Conservation (phyloP, 2,797 vertebrate genomes). For the Smutsia temminckii region DNA sequence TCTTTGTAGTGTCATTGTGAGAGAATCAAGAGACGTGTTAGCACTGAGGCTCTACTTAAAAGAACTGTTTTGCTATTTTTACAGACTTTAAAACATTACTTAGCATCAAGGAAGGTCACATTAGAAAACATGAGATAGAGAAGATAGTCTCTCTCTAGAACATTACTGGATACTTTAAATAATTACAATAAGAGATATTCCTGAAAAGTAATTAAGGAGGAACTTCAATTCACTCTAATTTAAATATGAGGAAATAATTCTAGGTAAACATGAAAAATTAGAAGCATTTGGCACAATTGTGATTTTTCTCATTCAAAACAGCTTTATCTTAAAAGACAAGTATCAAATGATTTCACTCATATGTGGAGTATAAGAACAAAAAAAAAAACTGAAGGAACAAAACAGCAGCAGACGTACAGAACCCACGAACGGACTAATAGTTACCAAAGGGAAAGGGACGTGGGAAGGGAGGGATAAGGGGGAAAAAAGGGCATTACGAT, state of each 20-base stretch:
- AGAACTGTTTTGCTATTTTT: constrained; percentile 4
- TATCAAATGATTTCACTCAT: too few relatives aligned
- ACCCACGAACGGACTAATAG: too few relatives aligned
- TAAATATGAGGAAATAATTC: constrained; percentile 38
- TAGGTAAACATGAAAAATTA: constrained; percentile 24
- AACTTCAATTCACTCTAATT: constrained; percentile 37
- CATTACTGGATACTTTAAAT: not conserved
- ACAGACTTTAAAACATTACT: constrained; percentile 9
- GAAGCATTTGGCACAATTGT: not conserved
- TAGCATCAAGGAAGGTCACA: constrained; percentile 20
- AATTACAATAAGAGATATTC: constrained; percentile 6
- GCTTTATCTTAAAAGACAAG: too few relatives aligned
- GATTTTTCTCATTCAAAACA: constrained; percentile 30
- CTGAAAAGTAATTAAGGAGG: constrained; percentile 11
- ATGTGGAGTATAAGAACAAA: too few relatives aligned
- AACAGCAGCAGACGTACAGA: too few relatives aligned
- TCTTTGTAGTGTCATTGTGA: not conserved
- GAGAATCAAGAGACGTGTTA: not conserved
- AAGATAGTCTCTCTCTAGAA: not conserved
- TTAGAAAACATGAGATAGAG: not conserved
- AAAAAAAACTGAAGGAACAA: too few relatives aligned
- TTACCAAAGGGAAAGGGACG: too few relatives aligned
- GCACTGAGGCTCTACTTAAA: not conserved
- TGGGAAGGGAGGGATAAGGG: too few relatives aligned
- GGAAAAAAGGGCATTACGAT: too few relatives aligned